Evolutionary conservation across 1,140 invertebrate genomes (phyloP).

Genomic region (Drosophila carrolli): DNA sequence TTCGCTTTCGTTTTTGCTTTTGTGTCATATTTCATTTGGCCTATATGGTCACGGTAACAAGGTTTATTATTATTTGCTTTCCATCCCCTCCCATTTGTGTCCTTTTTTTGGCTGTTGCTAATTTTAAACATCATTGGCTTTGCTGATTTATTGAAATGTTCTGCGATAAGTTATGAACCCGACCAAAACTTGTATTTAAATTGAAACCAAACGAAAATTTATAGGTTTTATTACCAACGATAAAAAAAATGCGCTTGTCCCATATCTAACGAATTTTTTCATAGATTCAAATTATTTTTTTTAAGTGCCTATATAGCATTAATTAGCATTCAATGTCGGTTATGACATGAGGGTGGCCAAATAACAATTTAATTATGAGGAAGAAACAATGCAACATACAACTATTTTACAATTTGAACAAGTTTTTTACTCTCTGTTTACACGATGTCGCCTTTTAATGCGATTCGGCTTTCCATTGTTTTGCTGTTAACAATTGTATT

Average conservation of each 20-base stretch:
- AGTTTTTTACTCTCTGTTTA: constrained; percentile 18
- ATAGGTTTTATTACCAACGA: constrained; percentile 31
- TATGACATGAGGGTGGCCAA: constrained; percentile 8
- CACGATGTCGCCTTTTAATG: constrained; percentile 22
- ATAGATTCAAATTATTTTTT: constrained; percentile 28
- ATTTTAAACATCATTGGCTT: constrained; percentile 81
- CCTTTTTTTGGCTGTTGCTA: constrained; percentile 56
- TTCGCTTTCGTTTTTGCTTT: constrained; percentile 32
- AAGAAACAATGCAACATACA: constrained; percentile 3
- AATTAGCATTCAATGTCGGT: constrained; percentile 23
- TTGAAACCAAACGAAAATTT: constrained; percentile 43
- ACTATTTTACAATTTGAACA: constrained; percentile 11
- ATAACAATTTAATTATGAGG: constrained; percentile 43
- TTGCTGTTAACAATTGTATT: constrained; percentile 16
- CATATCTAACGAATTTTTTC: not conserved
- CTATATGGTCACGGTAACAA: constrained; percentile 73
- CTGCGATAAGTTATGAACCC: constrained; percentile 38
- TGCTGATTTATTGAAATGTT: constrained; percentile 68
- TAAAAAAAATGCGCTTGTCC: not conserved
- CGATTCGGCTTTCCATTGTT: constrained; percentile 19
- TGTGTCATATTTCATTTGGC: constrained; percentile 71
- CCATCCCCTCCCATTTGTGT: constrained; percentile 23
- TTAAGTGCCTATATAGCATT: constrained; percentile 4
- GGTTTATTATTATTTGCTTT: constrained; percentile 81
- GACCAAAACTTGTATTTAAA: constrained; percentile 29